Evolutionary conservation across 2,888 invertebrate genomes (phyloP).

Genomic region (Luffia ferchaultella): DNA sequence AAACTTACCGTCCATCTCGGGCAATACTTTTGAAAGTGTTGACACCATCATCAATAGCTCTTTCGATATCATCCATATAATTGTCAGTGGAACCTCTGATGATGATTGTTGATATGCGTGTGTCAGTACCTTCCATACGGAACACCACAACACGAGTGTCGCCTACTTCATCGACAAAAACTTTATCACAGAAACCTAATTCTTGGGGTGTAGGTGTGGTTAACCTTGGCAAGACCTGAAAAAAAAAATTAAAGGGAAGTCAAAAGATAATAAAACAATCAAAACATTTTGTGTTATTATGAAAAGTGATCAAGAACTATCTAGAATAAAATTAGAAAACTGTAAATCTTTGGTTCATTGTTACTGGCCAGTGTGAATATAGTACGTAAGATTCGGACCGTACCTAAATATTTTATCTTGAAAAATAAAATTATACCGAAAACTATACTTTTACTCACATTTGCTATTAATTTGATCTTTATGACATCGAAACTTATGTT

Average conservation of each 20-base stretch:
- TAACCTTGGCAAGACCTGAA: conserved; percentile 68
- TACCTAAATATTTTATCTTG: too few relatives aligned
- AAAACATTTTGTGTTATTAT: too few relatives aligned
- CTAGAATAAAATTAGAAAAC: too few relatives aligned
- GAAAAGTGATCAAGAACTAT: too few relatives aligned
- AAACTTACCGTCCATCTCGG: conserved; percentile 71
- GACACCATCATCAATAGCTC: conserved; percentile 98
- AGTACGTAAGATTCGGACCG: too few relatives aligned
- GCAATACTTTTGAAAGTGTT: conserved; percentile 96
- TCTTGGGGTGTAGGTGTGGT: conserved; percentile 88
- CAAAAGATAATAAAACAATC: neutral
- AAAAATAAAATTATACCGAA: too few relatives aligned
- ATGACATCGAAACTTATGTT: too few relatives aligned
- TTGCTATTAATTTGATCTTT: too few relatives aligned
- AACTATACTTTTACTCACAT: too few relatives aligned
- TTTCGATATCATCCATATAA: conserved; percentile 98
- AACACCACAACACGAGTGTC: conserved; percentile 96
- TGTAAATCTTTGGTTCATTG: too few relatives aligned
- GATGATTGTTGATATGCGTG: conserved; percentile 91
- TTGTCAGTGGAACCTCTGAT: conserved; percentile 97
- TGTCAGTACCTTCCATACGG: conserved; percentile 82
- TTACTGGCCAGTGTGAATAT: too few relatives aligned
- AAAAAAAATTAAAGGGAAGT: neutral
- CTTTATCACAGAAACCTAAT: conserved; percentile 89
- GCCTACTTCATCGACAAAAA: conserved; percentile 92